phyloP scores from a whole-genome alignment of 2,797 vertebrate species.

The Amniataba percoides region DNA sequence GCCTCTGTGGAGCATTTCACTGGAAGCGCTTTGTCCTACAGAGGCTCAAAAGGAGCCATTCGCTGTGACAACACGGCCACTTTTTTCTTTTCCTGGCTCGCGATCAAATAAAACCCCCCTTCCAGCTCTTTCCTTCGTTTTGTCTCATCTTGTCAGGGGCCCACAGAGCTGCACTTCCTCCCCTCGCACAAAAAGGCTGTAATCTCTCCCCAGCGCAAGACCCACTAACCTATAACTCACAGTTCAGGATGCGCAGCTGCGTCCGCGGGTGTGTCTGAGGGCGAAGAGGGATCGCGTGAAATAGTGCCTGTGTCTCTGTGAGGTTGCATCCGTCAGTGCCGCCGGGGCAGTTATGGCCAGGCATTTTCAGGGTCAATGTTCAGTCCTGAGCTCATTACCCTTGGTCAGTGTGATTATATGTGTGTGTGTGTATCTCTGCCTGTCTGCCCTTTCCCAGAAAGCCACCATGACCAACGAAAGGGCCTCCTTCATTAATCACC shows the following conservation, averaged over 20 bases:
- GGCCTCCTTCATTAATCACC: constrained; percentile 72
- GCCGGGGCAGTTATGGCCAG: constrained; percentile 29
- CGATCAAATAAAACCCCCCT: constrained; percentile 30
- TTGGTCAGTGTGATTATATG: constrained; percentile 41
- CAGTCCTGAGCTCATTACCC: constrained; percentile 60
- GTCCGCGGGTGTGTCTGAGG: constrained; percentile 49
- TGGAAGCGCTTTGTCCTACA: constrained; percentile 6
- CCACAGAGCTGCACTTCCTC: constrained; percentile 30
- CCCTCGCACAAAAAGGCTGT: constrained; percentile 24
- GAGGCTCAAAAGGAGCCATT: neutral
- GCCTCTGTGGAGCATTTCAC: constrained; percentile 15
- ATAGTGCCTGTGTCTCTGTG: constrained; percentile 28
- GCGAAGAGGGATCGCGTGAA: constrained; percentile 11
- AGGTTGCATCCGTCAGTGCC: constrained; percentile 27
- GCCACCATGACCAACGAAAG: constrained; percentile 58
- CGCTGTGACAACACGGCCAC: constrained; percentile 10
- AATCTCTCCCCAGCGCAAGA: constrained; percentile 41
- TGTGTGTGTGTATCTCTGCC: neutral
- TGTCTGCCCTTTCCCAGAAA: constrained; percentile 46
- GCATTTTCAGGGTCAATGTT: constrained; percentile 63
- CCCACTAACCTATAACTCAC: constrained; percentile 57
- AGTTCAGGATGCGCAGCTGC: constrained; percentile 43
- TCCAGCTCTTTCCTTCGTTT: constrained; percentile 16
- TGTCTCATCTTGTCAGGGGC: constrained; percentile 24
- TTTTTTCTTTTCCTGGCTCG: constrained; percentile 17